A percentile compares a stretch with the other conserved stretches of the same genome.
Evolutionary conservation across 2,888 invertebrate species (phyloP).

Genomic region (Ellobium chinense): DNA sequence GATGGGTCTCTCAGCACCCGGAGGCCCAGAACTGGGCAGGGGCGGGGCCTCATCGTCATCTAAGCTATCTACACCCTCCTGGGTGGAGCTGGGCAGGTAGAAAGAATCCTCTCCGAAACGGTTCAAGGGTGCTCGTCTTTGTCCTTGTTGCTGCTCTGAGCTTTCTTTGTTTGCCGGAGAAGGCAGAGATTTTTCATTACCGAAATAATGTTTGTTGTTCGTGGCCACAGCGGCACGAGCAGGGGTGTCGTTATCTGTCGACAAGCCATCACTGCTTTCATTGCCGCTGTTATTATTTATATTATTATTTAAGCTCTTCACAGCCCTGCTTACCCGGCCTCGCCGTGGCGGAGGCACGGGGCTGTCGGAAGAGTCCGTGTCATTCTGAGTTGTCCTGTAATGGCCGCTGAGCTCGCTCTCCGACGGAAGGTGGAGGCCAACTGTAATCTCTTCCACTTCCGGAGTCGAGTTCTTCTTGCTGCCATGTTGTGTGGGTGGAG

Average conservation of each 20-base stretch:
- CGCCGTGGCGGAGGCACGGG: constrained; percentile 41
- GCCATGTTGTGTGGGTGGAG: constrained; percentile 13
- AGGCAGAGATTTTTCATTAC: constrained; percentile 45
- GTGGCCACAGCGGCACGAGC: constrained; percentile 17
- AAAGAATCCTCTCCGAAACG: constrained; percentile 55
- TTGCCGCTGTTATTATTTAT: constrained; percentile 22
- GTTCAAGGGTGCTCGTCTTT: constrained; percentile 51
- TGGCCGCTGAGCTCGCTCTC: constrained; percentile 65
- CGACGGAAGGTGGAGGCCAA: constrained; percentile 67
- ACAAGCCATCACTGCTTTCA: constrained; percentile 30
- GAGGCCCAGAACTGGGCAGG: constrained; percentile 38
- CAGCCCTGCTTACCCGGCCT: constrained; percentile 21
- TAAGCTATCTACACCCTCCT: constrained; percentile 48
- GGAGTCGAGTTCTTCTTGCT: constrained; percentile 39
- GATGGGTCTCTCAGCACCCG: constrained; percentile 1
- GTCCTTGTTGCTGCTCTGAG: constrained; percentile 6
- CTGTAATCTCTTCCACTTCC: constrained; percentile 63
- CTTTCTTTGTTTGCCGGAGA: constrained; percentile 14
- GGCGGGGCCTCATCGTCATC: constrained; percentile 50
- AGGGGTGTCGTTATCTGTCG: constrained; percentile 9
- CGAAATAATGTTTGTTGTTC: constrained; percentile 47
- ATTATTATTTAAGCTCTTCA: constrained; percentile 6
- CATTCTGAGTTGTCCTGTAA: constrained; percentile 65
- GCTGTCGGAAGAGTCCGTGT: constrained; percentile 64
- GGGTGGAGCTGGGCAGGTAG: constrained; percentile 54